phyloP scores from a whole-genome alignment of 1,140 invertebrate genomes.

The Drosophila ogumai region DNA sequence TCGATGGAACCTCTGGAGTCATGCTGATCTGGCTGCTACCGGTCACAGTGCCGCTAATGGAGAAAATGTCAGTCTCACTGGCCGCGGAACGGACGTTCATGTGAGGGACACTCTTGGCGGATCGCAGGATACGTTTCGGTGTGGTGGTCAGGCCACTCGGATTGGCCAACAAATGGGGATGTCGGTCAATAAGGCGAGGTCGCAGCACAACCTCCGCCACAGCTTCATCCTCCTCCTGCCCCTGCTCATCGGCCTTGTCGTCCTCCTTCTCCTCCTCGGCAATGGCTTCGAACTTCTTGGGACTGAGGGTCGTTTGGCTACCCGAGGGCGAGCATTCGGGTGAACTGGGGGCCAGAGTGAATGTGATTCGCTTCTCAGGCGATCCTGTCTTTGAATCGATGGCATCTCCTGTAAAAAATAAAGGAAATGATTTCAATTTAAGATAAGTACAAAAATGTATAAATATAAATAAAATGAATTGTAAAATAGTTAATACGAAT shows the following conservation, averaged over 20 bases:
- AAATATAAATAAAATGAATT: too few relatives aligned
- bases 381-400: slow-evolving; percentile 49
- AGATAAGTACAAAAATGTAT: background rate
- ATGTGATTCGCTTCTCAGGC: slow-evolving; percentile 75
- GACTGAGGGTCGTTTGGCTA: slow-evolving; percentile 64
- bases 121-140: slow-evolving; percentile 70
- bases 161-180: slow-evolving; percentile 62
- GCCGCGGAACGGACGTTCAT: slow-evolving; percentile 71
- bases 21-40: slow-evolving; percentile 79
- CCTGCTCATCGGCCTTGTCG: slow-evolving; percentile 51
- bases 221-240: slow-evolving; percentile 62
- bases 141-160: slow-evolving; percentile 28
- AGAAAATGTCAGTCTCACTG: slow-evolving; percentile 82
- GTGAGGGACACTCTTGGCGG: slow-evolving; percentile 80
- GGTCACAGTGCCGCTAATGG: slow-evolving; percentile 74
- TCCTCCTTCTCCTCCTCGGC: slow-evolving; percentile 75
- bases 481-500: background rate
- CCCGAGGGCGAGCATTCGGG: slow-evolving; percentile 73
- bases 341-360: slow-evolving; percentile 63
- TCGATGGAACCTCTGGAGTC: slow-evolving; percentile 84
- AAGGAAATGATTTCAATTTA: too few relatives aligned
- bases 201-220: slow-evolving; percentile 79
- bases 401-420: slow-evolving; percentile 39
- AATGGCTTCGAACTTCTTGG: slow-evolving; percentile 77
- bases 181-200: slow-evolving; percentile 73